Evolutionary conservation across 2,113 vertebrate species (phyloP).

Genomic region (Nannobrachium achirus): DNA sequence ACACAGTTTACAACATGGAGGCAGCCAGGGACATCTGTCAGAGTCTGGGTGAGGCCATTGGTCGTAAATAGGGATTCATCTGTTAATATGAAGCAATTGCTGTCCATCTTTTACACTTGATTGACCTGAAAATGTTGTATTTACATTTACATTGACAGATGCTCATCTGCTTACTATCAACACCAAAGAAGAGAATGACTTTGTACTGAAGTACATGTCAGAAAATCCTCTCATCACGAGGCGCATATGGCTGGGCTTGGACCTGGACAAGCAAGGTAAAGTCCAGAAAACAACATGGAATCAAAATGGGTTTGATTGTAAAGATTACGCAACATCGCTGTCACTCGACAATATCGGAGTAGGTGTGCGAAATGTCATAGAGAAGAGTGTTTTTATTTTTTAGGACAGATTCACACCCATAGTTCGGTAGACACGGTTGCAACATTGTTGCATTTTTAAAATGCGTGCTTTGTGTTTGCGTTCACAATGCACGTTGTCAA

Average conservation of each 20-base stretch:
- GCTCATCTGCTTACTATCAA: conserved; percentile 85
- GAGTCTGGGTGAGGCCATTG: conserved; percentile 79
- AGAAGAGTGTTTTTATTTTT: too few species aligned
- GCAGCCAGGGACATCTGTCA: conserved; percentile 83
- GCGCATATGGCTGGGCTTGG: conserved; percentile 88
- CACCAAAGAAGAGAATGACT: conserved; percentile 88
- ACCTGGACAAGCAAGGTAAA: conserved; percentile 75
- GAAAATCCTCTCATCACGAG: conserved; percentile 86
- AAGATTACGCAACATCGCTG: too few species aligned
- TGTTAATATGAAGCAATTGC: conserved; percentile 9
- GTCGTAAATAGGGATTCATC: not conserved
- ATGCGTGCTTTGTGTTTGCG: too few species aligned
- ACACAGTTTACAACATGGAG: conserved; percentile 78
- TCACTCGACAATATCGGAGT: too few species aligned
- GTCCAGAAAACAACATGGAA: not conserved
- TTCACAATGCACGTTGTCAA: too few species aligned
- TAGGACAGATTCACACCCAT: too few species aligned
- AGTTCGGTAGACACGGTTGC: too few species aligned
- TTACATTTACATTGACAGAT: conserved; percentile 70
- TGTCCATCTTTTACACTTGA: not conserved
- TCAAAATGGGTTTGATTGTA: too few species aligned
- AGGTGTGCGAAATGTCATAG: too few species aligned
- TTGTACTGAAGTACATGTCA: conserved; percentile 83
- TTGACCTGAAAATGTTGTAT: not conserved
- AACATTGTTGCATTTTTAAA: too few species aligned